A percentile compares a stretch with the other conserved stretches of the same genome.
phyloP scores from a whole-genome alignment of 2,888 invertebrate species.

The Pharmacophagus antenor region DNA sequence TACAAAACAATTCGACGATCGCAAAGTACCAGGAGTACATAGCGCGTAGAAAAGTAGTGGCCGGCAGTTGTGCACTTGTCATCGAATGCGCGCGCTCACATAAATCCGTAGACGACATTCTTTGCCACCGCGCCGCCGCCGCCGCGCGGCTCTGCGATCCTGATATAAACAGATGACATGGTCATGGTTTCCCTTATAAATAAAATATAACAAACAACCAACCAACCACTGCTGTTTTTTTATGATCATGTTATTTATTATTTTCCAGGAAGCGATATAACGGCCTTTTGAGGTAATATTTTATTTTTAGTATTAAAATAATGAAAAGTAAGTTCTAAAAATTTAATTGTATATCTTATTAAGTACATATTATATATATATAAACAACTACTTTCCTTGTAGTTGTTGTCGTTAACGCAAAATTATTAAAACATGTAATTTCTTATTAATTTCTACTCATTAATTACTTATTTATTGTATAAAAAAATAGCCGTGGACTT shows the following conservation, averaged over 20 bases:
- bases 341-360: too few relatives aligned
- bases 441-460: too few relatives aligned
- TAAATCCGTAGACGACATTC: conserved; percentile 68
- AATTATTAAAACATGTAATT: too few relatives aligned
- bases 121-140: conserved; percentile 60
- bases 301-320: too few relatives aligned
- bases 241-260: background rate
- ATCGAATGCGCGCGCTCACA: conserved; percentile 57
- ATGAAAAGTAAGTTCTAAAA: background rate
- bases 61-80: conserved; percentile 57
- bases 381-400: too few relatives aligned
- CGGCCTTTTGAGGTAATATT: too few relatives aligned
- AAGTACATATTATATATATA: too few relatives aligned
- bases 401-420: too few relatives aligned
- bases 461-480: too few relatives aligned
- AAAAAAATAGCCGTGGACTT: too few relatives aligned
- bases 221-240: background rate
- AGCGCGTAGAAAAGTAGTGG: conserved; percentile 54
- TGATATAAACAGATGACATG: conserved; percentile 40
- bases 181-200: conserved; percentile 23
- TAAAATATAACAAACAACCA: too few relatives aligned
- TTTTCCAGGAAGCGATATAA: background rate
- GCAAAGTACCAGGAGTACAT: conserved; percentile 53
- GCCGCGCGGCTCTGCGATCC: conserved; percentile 47
- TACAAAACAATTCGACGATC: background rate